These are phyloP conservation scores for Orbicella faveolata DNA, from an alignment of 64 coral and sea anemone species.

Conservation along the genomic window DNA sequence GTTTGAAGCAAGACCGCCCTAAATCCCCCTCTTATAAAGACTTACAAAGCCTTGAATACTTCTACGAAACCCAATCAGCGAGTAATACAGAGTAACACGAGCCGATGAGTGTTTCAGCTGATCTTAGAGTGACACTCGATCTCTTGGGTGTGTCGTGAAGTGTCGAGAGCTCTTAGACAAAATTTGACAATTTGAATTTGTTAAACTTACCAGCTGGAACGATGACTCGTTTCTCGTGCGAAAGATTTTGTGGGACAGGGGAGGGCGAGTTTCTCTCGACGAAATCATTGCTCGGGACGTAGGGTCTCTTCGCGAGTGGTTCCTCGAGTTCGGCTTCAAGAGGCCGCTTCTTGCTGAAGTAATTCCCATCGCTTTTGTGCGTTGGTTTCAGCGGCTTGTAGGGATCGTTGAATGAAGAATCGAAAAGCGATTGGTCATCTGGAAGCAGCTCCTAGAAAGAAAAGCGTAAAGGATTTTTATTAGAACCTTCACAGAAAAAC, in stretches of 20 bases:
- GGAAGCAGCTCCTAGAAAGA: slow-evolving; percentile 70
- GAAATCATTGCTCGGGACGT: slow-evolving; percentile 87
- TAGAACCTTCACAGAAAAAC: neutral
- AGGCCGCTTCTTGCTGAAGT: slow-evolving; percentile 79
- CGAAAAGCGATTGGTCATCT: slow-evolving; percentile 97
- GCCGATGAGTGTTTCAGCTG: slow-evolving; percentile 16
- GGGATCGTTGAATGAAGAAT: slow-evolving; percentile 84
- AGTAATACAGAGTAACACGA: neutral
- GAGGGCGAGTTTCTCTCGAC: slow-evolving; percentile 89
- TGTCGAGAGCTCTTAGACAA: slow-evolving; percentile 67
- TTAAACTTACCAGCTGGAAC: slow-evolving; percentile 89
- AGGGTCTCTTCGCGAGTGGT: slow-evolving; percentile 80
- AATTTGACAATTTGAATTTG: slow-evolving; percentile 44
- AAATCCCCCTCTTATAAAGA: neutral
- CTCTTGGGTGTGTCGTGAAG: slow-evolving; percentile 40
- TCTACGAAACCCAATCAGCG: neutral
- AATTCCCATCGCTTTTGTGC: slow-evolving; percentile 63
- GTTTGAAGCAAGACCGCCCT: slow-evolving; percentile 23
- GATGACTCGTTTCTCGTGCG: slow-evolving; percentile 91
- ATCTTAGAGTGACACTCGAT: slow-evolving; percentile 21
- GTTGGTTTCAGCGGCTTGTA: slow-evolving; percentile 88
- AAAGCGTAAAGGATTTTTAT: neutral
- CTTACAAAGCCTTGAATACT: neutral
- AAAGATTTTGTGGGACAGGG: slow-evolving; percentile 77
- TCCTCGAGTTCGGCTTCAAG: slow-evolving; percentile 85